Conservation (phyloP, 2,888 invertebrate species). For the Morpho deidamia region DNA sequence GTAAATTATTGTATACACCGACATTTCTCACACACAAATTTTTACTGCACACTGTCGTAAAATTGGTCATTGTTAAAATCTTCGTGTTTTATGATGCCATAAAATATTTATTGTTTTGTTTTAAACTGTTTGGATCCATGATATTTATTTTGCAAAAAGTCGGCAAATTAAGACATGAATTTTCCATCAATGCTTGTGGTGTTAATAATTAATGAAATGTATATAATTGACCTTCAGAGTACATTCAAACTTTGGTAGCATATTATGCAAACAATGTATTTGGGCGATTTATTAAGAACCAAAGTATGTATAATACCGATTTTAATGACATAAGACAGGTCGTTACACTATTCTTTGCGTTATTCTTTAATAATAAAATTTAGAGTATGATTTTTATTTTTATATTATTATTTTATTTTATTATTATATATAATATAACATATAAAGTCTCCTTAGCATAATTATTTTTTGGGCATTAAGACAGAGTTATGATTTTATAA, state of each 20-base stretch:
- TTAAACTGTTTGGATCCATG: conserved; percentile 29
- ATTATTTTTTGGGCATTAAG: too few species aligned
- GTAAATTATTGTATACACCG: too few species aligned
- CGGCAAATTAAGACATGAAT: conserved; percentile 11
- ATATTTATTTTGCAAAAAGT: conserved; percentile 20
- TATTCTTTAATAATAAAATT: too few species aligned
- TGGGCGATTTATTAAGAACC: too few species aligned
- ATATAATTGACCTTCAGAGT: conserved; percentile 16
- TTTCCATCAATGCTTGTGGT: conserved; percentile 11
- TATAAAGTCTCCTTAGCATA: too few species aligned
- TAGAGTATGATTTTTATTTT: too few species aligned
- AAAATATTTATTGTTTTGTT: conserved; percentile 47
- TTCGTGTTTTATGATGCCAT: conserved; percentile 51
- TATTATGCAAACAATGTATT: not conserved
- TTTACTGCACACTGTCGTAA: conserved; percentile 35
- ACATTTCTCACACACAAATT: conserved; percentile 10
- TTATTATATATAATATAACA: too few species aligned
- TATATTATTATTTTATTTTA: too few species aligned
- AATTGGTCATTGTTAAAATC: conserved; percentile 40
- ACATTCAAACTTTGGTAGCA: not conserved
- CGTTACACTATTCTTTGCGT: too few species aligned
- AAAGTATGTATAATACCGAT: too few species aligned
- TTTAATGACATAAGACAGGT: too few species aligned
- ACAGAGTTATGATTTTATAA: too few species aligned
- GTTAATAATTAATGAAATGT: conserved; percentile 15